Percentiles rank a stretch among this genome's conserved stretches.
These are phyloP conservation scores for Smittia sp. DNA, from an alignment of 2,888 invertebrate species.

Conservation along the genomic window DNA sequence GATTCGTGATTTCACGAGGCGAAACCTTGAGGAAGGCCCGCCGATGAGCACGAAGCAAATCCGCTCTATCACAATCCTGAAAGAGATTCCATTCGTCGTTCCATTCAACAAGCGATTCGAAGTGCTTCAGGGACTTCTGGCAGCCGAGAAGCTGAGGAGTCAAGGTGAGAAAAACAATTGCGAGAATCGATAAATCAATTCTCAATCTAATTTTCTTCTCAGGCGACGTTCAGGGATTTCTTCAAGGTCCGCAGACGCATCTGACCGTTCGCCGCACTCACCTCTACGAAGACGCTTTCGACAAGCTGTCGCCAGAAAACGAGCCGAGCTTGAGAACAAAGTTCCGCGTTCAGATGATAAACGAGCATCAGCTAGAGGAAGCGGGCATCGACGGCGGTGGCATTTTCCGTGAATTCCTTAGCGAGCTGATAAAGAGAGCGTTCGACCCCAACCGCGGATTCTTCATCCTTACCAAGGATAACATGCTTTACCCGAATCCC, in stretches of 20 bases:
- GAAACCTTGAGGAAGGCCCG: constrained; percentile 65
- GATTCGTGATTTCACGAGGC: constrained; percentile 57
- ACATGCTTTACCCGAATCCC: constrained; percentile 94
- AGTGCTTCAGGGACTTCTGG: constrained; percentile 71
- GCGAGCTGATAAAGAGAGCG: constrained; percentile 88
- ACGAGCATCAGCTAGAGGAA: constrained; percentile 87
- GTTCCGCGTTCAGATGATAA: constrained; percentile 85
- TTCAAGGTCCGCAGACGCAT: constrained; percentile 71
- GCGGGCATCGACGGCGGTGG: constrained; percentile 98
- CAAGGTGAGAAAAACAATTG: not conserved
- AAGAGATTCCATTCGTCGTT: constrained; percentile 92
- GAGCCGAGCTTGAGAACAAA: constrained; percentile 83
- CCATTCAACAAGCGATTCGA: constrained; percentile 87
- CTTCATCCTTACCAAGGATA: constrained; percentile 83
- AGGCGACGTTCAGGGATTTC: constrained; percentile 63
- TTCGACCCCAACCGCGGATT: constrained; percentile 97
- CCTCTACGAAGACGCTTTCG: constrained; percentile 98
- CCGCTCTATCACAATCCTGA: constrained; percentile 80
- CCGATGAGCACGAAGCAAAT: constrained; percentile 85
- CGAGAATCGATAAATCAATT: not conserved
- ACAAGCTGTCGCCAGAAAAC: constrained; percentile 85
- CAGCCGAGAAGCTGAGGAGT: constrained; percentile 51
- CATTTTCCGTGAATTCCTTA: constrained; percentile 91
- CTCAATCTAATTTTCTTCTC: not conserved
- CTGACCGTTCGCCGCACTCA: constrained; percentile 82